A percentile compares a stretch with the other conserved stretches of the same genome.
Conservation (phyloP, 2,113 vertebrate species). For the Catagonus wagneri region DNA sequence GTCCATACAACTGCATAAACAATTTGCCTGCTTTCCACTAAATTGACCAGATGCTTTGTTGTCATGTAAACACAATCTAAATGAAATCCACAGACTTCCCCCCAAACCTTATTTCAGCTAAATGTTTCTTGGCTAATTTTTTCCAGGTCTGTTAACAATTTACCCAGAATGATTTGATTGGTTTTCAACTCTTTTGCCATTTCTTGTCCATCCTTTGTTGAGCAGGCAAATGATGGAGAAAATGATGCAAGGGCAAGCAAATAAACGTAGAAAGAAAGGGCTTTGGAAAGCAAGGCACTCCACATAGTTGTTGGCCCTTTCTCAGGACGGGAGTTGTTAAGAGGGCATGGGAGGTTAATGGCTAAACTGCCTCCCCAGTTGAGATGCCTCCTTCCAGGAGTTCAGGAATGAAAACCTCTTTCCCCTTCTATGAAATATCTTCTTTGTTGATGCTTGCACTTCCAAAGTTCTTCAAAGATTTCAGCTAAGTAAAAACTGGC, state of each 20-base stretch:
- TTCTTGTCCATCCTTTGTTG: constrained; percentile 62
- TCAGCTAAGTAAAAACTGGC: not conserved
- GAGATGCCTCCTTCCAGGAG: not conserved
- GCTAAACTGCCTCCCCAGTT: not conserved
- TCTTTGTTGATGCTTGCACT: not conserved
- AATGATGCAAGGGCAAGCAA: constrained; percentile 63
- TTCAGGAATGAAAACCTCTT: not conserved
- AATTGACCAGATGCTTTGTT: constrained; percentile 67
- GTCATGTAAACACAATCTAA: constrained; percentile 73
- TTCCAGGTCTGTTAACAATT: constrained; percentile 75
- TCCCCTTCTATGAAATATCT: not conserved
- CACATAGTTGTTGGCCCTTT: not conserved
- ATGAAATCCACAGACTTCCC: constrained; percentile 65
- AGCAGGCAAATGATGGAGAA: constrained; percentile 65
- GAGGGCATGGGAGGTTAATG: not conserved
- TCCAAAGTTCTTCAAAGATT: not conserved
- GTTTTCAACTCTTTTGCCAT: constrained; percentile 68
- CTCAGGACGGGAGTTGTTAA: not conserved
- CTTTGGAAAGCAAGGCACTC: constrained; percentile 29
- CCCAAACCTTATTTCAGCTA: constrained; percentile 58
- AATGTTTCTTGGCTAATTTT: constrained; percentile 68
- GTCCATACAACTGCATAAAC: constrained; percentile 43
- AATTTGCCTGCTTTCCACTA: constrained; percentile 61
- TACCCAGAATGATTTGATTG: constrained; percentile 62
- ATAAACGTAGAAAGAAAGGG: constrained; percentile 45